phyloP scores from a whole-genome alignment of 1,140 invertebrate species.

The Nylanderia fulva region DNA sequence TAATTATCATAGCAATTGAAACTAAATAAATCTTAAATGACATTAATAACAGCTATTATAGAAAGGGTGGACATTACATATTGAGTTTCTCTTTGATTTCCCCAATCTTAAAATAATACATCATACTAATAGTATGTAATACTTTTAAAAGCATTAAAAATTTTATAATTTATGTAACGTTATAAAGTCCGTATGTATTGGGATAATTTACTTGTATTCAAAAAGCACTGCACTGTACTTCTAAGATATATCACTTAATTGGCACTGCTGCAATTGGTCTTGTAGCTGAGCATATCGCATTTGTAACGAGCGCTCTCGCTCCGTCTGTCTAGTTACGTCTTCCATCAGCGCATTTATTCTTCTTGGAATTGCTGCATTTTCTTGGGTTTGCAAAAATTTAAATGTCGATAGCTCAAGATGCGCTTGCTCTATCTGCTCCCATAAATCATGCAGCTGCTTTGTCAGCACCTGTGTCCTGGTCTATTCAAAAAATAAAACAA shows the following conservation, averaged over 20 bases:
- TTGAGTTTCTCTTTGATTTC: not conserved
- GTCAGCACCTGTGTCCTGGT: constrained; percentile 93
- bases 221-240: not conserved
- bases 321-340: constrained; percentile 96
- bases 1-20: not conserved
- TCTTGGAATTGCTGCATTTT: constrained; percentile 95
- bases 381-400: constrained; percentile 95
- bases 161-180: constrained; percentile 1
- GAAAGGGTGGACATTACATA: not conserved
- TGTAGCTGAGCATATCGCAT: constrained; percentile 91
- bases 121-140: constrained; percentile 6
- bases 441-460: constrained; percentile 95
- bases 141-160: constrained; percentile 4
- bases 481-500: constrained; percentile 81
- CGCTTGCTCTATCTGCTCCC: constrained; percentile 96
- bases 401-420: constrained; percentile 97
- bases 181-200: constrained; percentile 7
- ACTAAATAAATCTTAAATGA: not conserved
- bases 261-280: constrained; percentile 85
- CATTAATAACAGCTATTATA: not conserved
- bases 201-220: not conserved
- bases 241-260: constrained; percentile 44
- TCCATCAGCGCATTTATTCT: constrained; percentile 95
- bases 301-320: constrained; percentile 96
- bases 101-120: not conserved